Base-by-base conservation (phyloP, 2,113 vertebrate species). In the Oceanodroma tethys region DNA sequence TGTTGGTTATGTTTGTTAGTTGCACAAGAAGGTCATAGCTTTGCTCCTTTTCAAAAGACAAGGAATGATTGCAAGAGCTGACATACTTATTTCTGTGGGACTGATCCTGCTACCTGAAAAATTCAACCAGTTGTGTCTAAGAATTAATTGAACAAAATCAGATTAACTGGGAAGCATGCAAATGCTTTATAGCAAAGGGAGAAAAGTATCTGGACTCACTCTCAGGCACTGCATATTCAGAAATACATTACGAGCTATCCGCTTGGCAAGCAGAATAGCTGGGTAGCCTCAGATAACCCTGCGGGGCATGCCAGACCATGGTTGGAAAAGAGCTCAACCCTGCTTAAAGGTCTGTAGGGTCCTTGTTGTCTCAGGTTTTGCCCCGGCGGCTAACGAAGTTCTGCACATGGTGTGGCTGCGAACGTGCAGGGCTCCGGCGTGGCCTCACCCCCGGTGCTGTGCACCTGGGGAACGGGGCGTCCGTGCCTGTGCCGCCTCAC, bases 381-480 rank as follows among this genome's bases (percentile, higher is more conserved):
- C 55, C 18, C 25, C 40, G 59, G 26, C 2, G 1, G 22, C 10
- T 48, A n/a, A 68, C 0, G 0, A 65, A 59, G 22, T 43, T 56
- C 56, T 65, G 27, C 27, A 42, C 19, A 7, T 63, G 1, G 0
- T 12, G 27, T 27, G 58, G 18, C 55, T 70, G 38, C 1, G 3
- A 50, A 38, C 0, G 1, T 8, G 2, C 18, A 36, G 50, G 25
- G 17, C 16, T 76, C 13, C 19, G 11, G 50, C 3, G 2, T 10
- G 36, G 23, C 23, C 17, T 50, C 42, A 56, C 4, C 8, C 29
- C 19, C 3, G 0, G 10, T 43, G 18, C 18, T 4, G 7, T 52
- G 26, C n/a, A 32, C 5, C n/a, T 0, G 5, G 21, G 30, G 25
- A 74, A n/a, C 0, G 1, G 63, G 43, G 32, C 9, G 7, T 32